Conservation (phyloP, 2,797 vertebrate species). For the Chelonia mydas region DNA sequence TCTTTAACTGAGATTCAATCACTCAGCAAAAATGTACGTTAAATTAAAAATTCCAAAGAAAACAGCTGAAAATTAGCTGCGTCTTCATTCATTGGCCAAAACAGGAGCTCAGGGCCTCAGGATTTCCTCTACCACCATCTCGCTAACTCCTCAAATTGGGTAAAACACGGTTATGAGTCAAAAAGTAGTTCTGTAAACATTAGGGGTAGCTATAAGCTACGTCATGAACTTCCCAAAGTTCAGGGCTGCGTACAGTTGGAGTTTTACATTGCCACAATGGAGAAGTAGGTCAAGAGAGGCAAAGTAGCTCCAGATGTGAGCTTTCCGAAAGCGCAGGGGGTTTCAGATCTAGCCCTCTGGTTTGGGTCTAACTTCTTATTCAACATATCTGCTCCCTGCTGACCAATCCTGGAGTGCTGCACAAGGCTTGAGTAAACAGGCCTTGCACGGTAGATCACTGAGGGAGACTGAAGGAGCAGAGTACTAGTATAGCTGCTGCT, state of each 20-base stretch:
- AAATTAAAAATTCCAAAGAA: neutral
- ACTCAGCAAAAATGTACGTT: neutral
- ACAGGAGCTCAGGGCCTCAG: neutral
- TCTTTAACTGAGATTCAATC: neutral
- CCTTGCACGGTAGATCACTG: neutral
- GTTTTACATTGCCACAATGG: neutral
- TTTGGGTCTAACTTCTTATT: neutral
- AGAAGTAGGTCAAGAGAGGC: conserved; percentile 30
- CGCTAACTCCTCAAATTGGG: conserved; percentile 15
- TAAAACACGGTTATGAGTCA: conserved; percentile 9
- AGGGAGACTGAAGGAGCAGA: neutral
- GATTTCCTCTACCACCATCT: conserved; percentile 26
- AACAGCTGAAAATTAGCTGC: conserved; percentile 12
- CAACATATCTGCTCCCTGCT: neutral
- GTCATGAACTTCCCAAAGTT: conserved; percentile 56
- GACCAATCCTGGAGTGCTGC: neutral
- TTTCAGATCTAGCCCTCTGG: neutral
- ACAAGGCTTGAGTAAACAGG: neutral
- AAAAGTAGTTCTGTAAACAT: conserved; percentile 39
- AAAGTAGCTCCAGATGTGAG: conserved; percentile 1
- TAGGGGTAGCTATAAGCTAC: conserved; percentile 43
- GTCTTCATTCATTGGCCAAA: neutral
- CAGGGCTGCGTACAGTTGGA: neutral
- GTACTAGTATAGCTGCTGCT: neutral
- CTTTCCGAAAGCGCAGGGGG: accelerated